Conservation (phyloP, 1,140 invertebrate genomes). For the Panonychus citri region DNA sequence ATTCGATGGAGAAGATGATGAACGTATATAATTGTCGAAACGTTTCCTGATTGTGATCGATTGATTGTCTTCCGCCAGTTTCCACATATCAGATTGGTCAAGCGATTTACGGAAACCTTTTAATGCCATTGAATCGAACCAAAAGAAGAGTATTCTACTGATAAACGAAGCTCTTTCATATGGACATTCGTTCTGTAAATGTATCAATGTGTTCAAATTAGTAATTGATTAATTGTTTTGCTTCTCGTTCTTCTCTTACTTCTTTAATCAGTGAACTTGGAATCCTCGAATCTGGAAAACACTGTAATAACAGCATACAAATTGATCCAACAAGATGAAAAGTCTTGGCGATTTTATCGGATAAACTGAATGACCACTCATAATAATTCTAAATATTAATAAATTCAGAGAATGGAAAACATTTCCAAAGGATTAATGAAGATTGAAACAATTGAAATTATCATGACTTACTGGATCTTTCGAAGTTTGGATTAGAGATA, state of each 20-base stretch:
- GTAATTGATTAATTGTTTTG: neutral
- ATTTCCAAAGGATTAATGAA: too few relatives aligned
- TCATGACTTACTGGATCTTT: neutral
- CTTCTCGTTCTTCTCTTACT: too few relatives aligned
- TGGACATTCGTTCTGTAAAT: constrained; percentile 26
- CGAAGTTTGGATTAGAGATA: neutral
- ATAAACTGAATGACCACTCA: too few relatives aligned
- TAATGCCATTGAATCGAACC: constrained; percentile 44
- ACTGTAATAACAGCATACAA: too few relatives aligned
- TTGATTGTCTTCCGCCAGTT: constrained; percentile 35
- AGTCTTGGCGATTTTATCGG: too few relatives aligned
- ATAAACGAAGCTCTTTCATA: constrained; percentile 62
- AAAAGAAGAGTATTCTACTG: constrained; percentile 65
- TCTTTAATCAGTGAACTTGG: too few relatives aligned
- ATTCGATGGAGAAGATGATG: neutral
- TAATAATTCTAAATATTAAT: too few relatives aligned
- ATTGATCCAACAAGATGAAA: too few relatives aligned
- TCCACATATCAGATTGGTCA: constrained; percentile 4
- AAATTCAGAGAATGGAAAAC: too few relatives aligned
- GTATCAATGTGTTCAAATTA: too few relatives aligned
- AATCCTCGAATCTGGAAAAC: too few relatives aligned
- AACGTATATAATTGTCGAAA: neutral
- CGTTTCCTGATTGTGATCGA: constrained; percentile 24
- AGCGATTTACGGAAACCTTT: constrained; percentile 8
- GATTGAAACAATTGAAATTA: too few relatives aligned